Base-by-base conservation (phyloP, 2,797 vertebrate genomes). In the Benthosema pterotum region DNA sequence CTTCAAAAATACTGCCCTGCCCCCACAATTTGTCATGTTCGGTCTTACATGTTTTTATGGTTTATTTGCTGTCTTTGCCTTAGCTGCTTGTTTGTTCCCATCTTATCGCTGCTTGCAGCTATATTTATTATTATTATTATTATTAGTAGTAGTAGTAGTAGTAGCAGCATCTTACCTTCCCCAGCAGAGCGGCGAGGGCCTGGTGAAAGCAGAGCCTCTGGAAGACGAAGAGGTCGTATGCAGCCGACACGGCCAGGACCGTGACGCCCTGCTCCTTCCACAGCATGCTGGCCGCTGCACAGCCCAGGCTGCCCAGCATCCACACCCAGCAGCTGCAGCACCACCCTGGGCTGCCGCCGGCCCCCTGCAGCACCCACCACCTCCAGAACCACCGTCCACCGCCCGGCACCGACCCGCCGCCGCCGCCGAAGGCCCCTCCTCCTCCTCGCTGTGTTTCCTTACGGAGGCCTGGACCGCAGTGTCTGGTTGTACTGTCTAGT, bases 181-280 rank as follows among this genome's bases (percentile, higher is more conserved):
- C 91, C 2, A 96, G 75, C 77, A 94, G 60, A 63, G 94, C 76
- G 2, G 74, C 87, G 51, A 96, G 38, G 8, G 93, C 89, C 74
- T 97, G 94, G 69, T 78, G 89, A 78, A 97, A 85, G 69, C 92
- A 94, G 77, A 98, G 91, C 25, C 89, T 91, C 86, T 96, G 95
- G 85, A 96, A 95, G 64, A 98, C 91, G 74, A 97, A 97, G 75
- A 98, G 79, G 58, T 99, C 97, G 0, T 98, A 99, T 56, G 94
- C 86, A 0, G 95, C 96, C 0, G 94, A 95, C 69, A 98, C 90
- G 0, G 95, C 96, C 19, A 99, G 90, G 70, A 96, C 97, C 16
- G 94, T 98, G 82, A 99, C 94, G 73, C 97, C 97, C 82, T 98
- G 97, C 75, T 99, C 97, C 87, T 99, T 99, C 97, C 97, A 99